phyloP scores from a whole-genome alignment of 2,888 invertebrate species.

The Amitus sp. region DNA sequence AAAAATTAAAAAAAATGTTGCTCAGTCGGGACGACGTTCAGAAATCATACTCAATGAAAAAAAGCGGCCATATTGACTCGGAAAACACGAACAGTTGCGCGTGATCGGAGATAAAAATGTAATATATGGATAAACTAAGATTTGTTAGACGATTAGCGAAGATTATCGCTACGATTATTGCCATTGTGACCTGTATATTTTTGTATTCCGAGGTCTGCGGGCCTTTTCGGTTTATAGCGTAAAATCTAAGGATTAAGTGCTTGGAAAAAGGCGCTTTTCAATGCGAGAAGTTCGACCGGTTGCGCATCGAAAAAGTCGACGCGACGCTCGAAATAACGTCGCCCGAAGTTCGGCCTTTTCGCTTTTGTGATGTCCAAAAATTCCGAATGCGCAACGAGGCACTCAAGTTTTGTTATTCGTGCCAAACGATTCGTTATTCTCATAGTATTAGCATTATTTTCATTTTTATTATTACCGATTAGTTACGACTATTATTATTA shows the following conservation, averaged over 20 bases:
- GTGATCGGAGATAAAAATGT: conserved; percentile 49
- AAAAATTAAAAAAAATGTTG: background rate
- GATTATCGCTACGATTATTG: conserved; percentile 11
- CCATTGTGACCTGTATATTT: conserved; percentile 58
- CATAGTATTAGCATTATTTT: conserved; percentile 50
- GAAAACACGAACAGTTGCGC: conserved; percentile 40
- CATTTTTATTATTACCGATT: conserved; percentile 46
- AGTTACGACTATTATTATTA: conserved; percentile 51
- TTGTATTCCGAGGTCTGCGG: conserved; percentile 58
- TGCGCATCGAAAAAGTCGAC: no score
- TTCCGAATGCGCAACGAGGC: conserved; percentile 19
- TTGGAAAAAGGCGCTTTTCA: no score
- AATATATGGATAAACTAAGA: conserved; percentile 35
- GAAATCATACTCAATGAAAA: conserved; percentile 24
- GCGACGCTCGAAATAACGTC: no score
- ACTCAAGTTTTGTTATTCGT: conserved; percentile 38
- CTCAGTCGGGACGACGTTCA: background rate
- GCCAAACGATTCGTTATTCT: conserved; percentile 55
- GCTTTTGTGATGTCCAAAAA: no score
- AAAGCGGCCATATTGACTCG: conserved; percentile 31
- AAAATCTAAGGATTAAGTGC: no score
- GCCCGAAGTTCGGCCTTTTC: no score
- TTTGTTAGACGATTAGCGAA: conserved; percentile 31
- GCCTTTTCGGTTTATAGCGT: conserved; percentile 53
- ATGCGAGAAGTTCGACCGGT: no score